Conservation (phyloP, 2,888 invertebrate species). For the Tenthredo amoena region DNA sequence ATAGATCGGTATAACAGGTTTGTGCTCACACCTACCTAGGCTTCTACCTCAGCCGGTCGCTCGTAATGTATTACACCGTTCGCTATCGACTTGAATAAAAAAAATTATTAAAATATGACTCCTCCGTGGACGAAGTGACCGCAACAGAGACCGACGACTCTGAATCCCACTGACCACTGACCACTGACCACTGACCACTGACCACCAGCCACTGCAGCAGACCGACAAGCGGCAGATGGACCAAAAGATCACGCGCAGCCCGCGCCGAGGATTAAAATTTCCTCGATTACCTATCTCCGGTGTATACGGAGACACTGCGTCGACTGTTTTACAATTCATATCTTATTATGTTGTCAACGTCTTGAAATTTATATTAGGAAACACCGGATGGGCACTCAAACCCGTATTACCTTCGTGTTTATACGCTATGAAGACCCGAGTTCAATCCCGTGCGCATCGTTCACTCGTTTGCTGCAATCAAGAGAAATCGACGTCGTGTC, state of each 20-base stretch:
- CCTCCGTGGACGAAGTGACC: background rate
- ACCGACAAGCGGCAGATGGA: constrained; percentile 45
- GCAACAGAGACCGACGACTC: constrained; percentile 20
- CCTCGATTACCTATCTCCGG: constrained; percentile 13
- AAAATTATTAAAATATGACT: constrained; percentile 39
- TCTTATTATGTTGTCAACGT: constrained; percentile 51
- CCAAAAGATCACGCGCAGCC: background rate
- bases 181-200: constrained; percentile 14
- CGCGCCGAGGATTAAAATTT: constrained; percentile 51
- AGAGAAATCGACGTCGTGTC: constrained; percentile 31
- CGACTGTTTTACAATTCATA: constrained; percentile 53
- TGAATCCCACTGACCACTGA: constrained; percentile 5
- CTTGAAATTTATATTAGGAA: constrained; percentile 47
- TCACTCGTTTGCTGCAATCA: constrained; percentile 23
- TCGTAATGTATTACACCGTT: constrained; percentile 50
- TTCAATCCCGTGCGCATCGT: background rate
- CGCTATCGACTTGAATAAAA: constrained; percentile 47
- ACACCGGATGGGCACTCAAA: constrained; percentile 38
- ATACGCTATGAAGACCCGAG: constrained; percentile 10
- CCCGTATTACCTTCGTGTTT: constrained; percentile 40
- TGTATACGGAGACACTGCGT: constrained; percentile 22
- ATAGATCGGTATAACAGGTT: constrained; percentile 53
- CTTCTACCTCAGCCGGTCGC: constrained; percentile 6
- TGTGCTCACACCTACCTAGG: constrained; percentile 52
- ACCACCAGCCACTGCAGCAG: constrained; percentile 16